phyloP scores from a whole-genome alignment of 2,888 invertebrate species.

The Drosophila ustulata region DNA sequence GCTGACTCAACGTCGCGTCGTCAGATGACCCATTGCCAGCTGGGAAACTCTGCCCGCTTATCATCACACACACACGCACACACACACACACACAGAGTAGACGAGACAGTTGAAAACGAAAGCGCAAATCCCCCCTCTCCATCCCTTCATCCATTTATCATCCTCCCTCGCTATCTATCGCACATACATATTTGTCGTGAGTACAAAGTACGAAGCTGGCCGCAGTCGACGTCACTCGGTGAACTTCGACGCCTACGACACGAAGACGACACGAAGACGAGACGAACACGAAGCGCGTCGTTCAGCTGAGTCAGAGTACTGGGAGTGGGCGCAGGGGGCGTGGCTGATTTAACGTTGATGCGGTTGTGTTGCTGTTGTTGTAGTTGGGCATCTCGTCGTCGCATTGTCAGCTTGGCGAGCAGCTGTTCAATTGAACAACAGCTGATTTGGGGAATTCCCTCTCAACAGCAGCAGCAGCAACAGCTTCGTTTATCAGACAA shows the following conservation, averaged over 20 bases:
- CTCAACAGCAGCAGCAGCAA: slow-evolving; percentile 12
- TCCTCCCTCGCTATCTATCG: too few species aligned
- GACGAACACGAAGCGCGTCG: not conserved
- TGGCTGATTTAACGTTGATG: not conserved
- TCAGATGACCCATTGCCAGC: not conserved
- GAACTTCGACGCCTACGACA: not conserved
- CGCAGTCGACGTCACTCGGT: not conserved
- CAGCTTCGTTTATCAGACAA: slow-evolving; percentile 34
- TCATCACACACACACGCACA: not conserved
- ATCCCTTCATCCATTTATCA: too few species aligned
- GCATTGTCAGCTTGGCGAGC: slow-evolving; percentile 35
- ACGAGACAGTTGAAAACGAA: not conserved
- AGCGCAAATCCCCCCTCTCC: not conserved
- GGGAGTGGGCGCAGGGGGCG: not conserved
- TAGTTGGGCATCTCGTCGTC: slow-evolving; percentile 7
- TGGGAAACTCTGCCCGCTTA: not conserved
- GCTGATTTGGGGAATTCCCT: slow-evolving; percentile 40
- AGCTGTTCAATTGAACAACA: slow-evolving; percentile 50
- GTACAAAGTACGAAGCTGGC: too few species aligned
- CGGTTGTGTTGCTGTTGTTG: not conserved
- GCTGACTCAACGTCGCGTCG: not conserved
- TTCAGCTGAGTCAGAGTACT: slow-evolving; percentile 16
- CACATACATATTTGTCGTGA: too few species aligned
- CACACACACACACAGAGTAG: not conserved
- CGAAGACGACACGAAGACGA: not conserved